Percentiles rank a stretch among this genome's conserved stretches.
Conservation (phyloP, 1,140 invertebrate species). For the Euschistus heros region DNA sequence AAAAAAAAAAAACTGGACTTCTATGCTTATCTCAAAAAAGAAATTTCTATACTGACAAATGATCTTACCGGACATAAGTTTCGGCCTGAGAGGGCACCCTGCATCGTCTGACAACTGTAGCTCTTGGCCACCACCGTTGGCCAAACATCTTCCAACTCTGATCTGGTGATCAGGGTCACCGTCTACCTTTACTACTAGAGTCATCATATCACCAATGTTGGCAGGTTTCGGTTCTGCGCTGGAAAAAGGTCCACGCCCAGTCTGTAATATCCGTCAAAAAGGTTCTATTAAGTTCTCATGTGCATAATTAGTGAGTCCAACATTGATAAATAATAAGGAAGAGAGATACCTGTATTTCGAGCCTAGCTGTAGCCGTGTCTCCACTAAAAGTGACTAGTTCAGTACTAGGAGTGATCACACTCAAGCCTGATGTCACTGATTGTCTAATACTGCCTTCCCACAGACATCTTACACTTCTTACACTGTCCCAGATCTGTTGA, state of each 20-base stretch:
- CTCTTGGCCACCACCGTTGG: conserved; percentile 43
- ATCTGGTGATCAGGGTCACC: conserved; percentile 71
- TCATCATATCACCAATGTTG: conserved; percentile 73
- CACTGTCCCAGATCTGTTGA: conserved; percentile 59
- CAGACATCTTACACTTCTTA: conserved; percentile 62
- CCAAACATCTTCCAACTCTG: conserved; percentile 63
- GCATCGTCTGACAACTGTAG: conserved; percentile 59
- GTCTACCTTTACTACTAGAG: conserved; percentile 67
- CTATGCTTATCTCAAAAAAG: too few relatives aligned
- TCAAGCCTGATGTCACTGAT: conserved; percentile 57
- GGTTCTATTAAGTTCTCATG: not conserved
- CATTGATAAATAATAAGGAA: not conserved
- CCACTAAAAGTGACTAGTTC: conserved; percentile 72
- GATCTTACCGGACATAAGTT: conserved; percentile 45
- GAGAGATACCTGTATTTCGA: conserved; percentile 52
- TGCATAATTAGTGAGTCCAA: not conserved
- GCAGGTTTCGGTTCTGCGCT: conserved; percentile 62
- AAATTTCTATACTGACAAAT: too few relatives aligned
- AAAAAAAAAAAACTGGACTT: too few relatives aligned
- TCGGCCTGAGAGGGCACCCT: conserved; percentile 70
- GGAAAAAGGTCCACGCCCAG: conserved; percentile 66
- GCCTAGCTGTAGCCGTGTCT: conserved; percentile 64
- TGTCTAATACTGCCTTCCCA: conserved; percentile 73
- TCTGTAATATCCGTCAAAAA: conserved; percentile 34
- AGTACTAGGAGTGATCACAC: conserved; percentile 68